Conservation (phyloP, 2,113 vertebrate genomes). For the Rhodinocichla rosea region DNA sequence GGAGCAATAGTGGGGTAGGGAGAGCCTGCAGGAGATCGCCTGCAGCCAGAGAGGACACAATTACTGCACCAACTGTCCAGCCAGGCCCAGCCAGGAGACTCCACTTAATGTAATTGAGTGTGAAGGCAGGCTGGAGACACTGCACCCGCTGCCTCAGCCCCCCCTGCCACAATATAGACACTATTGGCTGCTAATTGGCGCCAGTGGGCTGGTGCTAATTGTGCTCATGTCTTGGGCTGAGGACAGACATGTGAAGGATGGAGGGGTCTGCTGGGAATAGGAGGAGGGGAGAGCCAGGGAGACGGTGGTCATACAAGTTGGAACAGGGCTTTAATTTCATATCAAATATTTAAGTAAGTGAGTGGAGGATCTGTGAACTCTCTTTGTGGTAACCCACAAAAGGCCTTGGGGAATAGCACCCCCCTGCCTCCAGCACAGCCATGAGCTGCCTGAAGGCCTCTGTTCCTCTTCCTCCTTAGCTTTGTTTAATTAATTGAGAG, state of each 20-base stretch:
- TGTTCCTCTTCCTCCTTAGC: conserved; percentile 31
- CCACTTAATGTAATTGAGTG: conserved; percentile 98
- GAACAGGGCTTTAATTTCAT: conserved; percentile 72
- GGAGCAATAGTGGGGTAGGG: conserved; percentile 34
- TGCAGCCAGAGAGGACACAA: conserved; percentile 71
- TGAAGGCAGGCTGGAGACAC: conserved; percentile 94
- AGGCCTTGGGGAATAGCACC: conserved; percentile 48
- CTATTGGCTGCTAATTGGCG: conserved; percentile 99
- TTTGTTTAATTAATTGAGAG: conserved; percentile 77
- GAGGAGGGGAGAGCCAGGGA: conserved; percentile 40
- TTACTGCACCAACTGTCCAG: conserved; percentile 74
- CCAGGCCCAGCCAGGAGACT: conserved; percentile 74
- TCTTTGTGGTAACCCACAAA: conserved; percentile 74
- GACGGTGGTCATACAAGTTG: conserved; percentile 71
- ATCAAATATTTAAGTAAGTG: conserved; percentile 79
- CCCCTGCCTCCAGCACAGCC: background rate
- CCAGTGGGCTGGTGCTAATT: conserved; percentile 98
- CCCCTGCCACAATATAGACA: conserved; percentile 75
- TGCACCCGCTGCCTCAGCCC: conserved; percentile 61
- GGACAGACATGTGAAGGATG: conserved; percentile 63
- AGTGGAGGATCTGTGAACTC: conserved; percentile 57
- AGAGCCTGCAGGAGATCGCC: conserved; percentile 67
- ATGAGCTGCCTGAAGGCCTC: conserved; percentile 18
- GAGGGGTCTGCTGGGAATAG: conserved; percentile 70
- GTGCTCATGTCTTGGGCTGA: conserved; percentile 77